Conservation (phyloP, 2,888 invertebrate genomes). For the Leuctra nigra region DNA sequence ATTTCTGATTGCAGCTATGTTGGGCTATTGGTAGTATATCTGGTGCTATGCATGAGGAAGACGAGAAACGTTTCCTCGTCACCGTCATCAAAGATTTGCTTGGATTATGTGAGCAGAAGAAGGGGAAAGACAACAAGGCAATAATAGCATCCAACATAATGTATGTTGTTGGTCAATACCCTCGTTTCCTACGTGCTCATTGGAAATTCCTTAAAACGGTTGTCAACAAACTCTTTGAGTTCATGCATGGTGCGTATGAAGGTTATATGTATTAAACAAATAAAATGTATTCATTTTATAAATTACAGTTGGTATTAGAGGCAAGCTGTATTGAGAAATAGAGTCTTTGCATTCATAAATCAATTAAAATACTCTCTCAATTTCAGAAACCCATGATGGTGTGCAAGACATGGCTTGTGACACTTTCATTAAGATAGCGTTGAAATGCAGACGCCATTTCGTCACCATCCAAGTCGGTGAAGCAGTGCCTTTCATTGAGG, state of each 20-base stretch:
- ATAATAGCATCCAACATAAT: constrained; percentile 99
- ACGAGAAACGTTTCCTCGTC: constrained; percentile 97
- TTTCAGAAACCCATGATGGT: constrained; percentile 92
- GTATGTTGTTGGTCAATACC: constrained; percentile 99
- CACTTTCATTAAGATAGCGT: constrained; percentile 98
- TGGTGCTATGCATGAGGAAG: constrained; percentile 98
- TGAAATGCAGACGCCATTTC: constrained; percentile 97
- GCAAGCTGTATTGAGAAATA: too few relatives aligned
- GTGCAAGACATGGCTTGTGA: constrained; percentile 99
- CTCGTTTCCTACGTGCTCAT: constrained; percentile 95
- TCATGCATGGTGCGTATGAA: constrained; percentile 75
- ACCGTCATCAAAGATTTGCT: constrained; percentile 97
- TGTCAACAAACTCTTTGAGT: constrained; percentile 99
- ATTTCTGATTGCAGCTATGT: constrained; percentile 55
- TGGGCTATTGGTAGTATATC: constrained; percentile 99
- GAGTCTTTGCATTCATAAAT: too few relatives aligned
- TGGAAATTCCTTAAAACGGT: constrained; percentile 99
- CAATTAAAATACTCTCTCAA: too few relatives aligned
- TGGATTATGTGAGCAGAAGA: constrained; percentile 96
- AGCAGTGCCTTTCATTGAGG: constrained; percentile 96
- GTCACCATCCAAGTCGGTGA: constrained; percentile 95
- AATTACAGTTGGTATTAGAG: too few relatives aligned
- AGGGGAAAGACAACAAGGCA: constrained; percentile 99
- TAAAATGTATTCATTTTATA: too few relatives aligned
- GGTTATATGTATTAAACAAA: too few relatives aligned